Conservation (phyloP, 2,113 vertebrate genomes). For the Piprites chloris region DNA sequence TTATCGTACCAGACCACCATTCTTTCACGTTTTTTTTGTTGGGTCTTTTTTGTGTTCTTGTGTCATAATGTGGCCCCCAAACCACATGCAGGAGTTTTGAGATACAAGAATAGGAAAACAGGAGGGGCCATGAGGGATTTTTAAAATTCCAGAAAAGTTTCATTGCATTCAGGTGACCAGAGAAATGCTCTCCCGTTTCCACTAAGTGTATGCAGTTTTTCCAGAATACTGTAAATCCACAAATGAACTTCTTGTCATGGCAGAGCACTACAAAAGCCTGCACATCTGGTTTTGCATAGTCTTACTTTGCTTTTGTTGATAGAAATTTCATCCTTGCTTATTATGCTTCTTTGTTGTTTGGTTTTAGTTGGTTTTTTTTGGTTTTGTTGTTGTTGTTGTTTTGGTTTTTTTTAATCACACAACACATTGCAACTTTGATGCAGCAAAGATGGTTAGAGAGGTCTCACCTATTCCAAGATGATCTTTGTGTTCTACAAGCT, state of each 20-base stretch:
- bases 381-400: not conserved
- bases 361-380: not conserved
- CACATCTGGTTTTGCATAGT: not conserved
- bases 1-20: not conserved
- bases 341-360: not conserved
- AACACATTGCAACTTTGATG: not conserved
- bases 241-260: not conserved
- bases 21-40: not conserved
- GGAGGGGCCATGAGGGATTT: not conserved
- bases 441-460: not conserved
- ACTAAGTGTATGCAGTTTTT: not conserved
- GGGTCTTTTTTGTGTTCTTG: not conserved
- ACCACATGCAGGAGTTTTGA: not conserved
- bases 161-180: not conserved
- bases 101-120: not conserved
- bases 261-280: not conserved
- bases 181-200: not conserved
- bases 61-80: not conserved
- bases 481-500: not conserved
- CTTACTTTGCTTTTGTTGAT: not conserved
- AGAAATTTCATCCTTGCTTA: not conserved
- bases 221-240: not conserved
- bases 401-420: not conserved
- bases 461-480: not conserved
- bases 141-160: not conserved